Base-by-base conservation (phyloP, 2,888 invertebrate genomes). In the Margaritifera margaritifera region DNA sequence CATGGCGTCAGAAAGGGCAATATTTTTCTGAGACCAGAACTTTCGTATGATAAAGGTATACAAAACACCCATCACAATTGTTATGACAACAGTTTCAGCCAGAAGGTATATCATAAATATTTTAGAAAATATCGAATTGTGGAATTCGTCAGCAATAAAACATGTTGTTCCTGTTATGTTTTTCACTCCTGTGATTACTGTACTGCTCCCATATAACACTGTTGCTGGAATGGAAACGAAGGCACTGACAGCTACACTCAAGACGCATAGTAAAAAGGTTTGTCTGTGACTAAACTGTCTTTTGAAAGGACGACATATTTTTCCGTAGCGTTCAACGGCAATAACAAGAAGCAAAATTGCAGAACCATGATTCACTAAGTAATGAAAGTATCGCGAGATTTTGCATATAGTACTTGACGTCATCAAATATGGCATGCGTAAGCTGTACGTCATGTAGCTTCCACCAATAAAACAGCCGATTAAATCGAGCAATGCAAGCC, bases 221-320 rank as follows among this genome's bases (percentile, higher is more conserved):
- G 67, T 51, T n/a, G 77, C 60, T 18, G 77, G 74, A 27, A 70
- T 58, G 4, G 74, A 66, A 19, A 70, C 61, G 0, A 74, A n/a
- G 2, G 62, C 68, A 63, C 77, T 77, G n/a, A 72, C 31, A 18
- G 68, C 56, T 24, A 74, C 59, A 20, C 66, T 62, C 6, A 64
- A 64, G 19, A 62, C 60, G 27, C 74, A 75, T 15, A 77, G 22
- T 20, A 64, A 58, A 6, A 75, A 57, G 6, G 72, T 77, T 24
- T 74, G 69, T 19, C 65, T 66, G 15, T 63, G 61, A 6, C 66
- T 76, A 54, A 77, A 62, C 59, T 80, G 80, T 15, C 68, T 70
- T 42, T 74, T 71, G 15, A 80, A 68, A 15, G 81, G 80, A 27
- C 67, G 67, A 56, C 80, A 80, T 58, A 81, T 80, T 63, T 77